Conservation (phyloP, 2,113 vertebrate species). For the Halcyon malimbica region DNA sequence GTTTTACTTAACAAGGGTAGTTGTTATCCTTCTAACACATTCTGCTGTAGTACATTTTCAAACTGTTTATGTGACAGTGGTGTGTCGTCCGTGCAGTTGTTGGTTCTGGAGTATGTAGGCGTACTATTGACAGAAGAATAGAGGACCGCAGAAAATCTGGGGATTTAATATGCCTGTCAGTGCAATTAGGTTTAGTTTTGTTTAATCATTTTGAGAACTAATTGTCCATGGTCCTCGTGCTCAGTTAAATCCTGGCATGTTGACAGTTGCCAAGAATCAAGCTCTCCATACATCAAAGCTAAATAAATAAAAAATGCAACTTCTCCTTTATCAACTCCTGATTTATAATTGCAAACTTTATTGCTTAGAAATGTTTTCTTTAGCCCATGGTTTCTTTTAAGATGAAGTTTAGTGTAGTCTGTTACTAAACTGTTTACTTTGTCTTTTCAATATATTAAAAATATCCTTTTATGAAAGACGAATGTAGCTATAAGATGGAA, state of each 20-base stretch:
- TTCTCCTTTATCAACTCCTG: not conserved
- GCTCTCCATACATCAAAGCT: not conserved
- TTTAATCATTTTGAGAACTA: constrained; percentile 17
- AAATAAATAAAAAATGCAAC: not conserved
- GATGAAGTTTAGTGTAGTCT: not conserved
- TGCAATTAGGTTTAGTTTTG: constrained; percentile 32
- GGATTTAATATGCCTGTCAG: not conserved
- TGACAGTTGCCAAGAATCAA: not conserved
- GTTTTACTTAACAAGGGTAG: not conserved
- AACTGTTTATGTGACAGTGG: constrained; percentile 54
- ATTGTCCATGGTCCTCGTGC: not conserved
- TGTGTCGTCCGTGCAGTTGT: not conserved
- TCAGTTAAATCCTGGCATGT: constrained; percentile 18
- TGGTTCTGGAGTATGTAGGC: constrained; percentile 64
- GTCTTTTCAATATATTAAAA: not conserved
- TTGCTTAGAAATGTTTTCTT: not conserved
- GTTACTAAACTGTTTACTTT: not conserved
- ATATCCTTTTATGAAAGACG: not conserved
- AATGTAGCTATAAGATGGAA: not conserved
- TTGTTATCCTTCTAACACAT: not conserved
- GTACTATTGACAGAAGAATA: constrained; percentile 58
- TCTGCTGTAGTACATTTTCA: not conserved
- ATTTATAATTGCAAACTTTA: not conserved
- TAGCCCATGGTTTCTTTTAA: not conserved
- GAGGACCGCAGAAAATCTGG: constrained; percentile 25